These are phyloP conservation scores for Edolisoma coerulescens DNA, from an alignment of 2,113 vertebrate genomes.

Conservation along the genomic window DNA sequence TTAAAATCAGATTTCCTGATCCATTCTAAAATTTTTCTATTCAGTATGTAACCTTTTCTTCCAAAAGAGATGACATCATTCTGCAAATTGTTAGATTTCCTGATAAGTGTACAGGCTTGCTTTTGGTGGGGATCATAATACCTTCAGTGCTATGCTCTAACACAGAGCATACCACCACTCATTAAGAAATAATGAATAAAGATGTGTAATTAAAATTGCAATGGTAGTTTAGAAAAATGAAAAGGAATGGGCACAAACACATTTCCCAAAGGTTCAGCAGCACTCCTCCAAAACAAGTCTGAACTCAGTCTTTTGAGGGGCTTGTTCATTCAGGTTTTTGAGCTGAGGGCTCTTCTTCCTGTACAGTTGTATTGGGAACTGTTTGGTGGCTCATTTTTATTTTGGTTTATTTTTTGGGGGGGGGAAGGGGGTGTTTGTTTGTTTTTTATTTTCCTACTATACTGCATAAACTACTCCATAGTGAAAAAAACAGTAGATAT, in stretches of 20 bases:
- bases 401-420: not conserved
- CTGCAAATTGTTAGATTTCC: not conserved
- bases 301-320: not conserved
- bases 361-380: not conserved
- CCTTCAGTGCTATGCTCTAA: not conserved
- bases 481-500: not conserved
- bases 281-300: not conserved
- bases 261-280: not conserved
- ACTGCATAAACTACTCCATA: not conserved
- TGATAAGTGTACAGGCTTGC: not conserved
- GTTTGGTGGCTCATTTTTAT: not conserved
- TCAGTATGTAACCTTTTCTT: not conserved
- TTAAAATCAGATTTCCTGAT: not conserved
- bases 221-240: not conserved
- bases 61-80: not conserved
- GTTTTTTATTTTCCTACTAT: not conserved
- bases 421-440: accelerated
- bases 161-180: not conserved
- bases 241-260: not conserved
- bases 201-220: not conserved
- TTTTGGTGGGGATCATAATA: not conserved
- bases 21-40: not conserved
- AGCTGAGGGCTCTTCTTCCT: not conserved
- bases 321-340: not conserved
- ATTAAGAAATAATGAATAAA: not conserved